A percentile compares a stretch with the other conserved stretches of the same genome.
Conservation (phyloP, 2,113 vertebrate species). For the Potamarius usumacintae region DNA sequence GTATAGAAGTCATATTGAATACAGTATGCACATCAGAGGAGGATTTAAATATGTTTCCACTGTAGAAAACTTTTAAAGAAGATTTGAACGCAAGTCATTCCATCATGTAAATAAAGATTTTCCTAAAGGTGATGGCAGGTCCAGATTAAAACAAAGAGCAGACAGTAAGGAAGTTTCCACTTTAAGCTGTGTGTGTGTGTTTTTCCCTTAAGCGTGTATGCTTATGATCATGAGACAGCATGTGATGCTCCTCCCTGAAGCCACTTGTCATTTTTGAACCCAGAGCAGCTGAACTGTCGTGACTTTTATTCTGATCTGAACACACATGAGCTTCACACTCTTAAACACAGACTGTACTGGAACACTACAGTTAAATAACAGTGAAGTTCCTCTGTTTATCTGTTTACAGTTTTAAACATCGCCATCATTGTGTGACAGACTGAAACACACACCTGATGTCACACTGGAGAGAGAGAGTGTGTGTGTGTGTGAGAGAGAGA, state of each 20-base stretch:
- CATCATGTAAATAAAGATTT: not conserved
- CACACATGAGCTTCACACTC: not conserved
- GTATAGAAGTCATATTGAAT: not conserved
- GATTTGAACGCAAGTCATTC: not conserved
- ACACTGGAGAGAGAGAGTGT: no score
- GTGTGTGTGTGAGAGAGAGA: no score
- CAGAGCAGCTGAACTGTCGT: not conserved
- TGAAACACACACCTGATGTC: no score
- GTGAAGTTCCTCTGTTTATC: no score
- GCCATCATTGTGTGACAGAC: no score
- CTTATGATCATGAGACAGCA: slow-evolving; percentile 68
- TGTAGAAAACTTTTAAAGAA: not conserved
- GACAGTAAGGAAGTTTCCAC: not conserved
- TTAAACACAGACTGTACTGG: not conserved
- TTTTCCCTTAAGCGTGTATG: slow-evolving; percentile 60
- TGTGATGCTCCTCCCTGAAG: slow-evolving; percentile 63
- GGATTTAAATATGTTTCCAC: not conserved
- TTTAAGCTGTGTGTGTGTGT: slow-evolving; percentile 10
- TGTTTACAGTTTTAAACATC: no score
- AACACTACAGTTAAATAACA: no score
- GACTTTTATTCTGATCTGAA: not conserved
- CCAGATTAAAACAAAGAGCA: not conserved
- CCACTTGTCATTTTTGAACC: slow-evolving; percentile 56
- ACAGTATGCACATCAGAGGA: not conserved
- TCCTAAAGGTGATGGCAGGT: not conserved